These are phyloP conservation scores for Siphamia tubifer DNA, from an alignment of 2,113 vertebrate species.

Conservation along the genomic window DNA sequence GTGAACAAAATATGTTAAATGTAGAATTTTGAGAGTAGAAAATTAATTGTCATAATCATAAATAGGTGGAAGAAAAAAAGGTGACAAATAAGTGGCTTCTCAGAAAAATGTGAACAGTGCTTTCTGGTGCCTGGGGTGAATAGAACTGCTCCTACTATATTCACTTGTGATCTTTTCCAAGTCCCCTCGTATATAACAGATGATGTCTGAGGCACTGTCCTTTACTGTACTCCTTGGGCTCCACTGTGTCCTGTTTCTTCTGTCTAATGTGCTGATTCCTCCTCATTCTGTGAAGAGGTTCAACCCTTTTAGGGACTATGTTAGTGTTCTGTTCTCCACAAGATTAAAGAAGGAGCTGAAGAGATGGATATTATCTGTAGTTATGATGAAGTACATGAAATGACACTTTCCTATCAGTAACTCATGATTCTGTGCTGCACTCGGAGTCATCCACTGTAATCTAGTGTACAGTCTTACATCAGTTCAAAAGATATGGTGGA, in stretches of 20 bases:
- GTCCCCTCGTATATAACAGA: constrained; percentile 25
- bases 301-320: background rate
- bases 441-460: constrained; percentile 29
- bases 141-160: constrained; percentile 7
- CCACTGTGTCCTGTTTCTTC: constrained; percentile 16
- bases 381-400: constrained; percentile 36
- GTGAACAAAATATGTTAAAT: background rate
- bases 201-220: constrained; percentile 43
- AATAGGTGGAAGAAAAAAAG: background rate
- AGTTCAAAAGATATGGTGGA: background rate
- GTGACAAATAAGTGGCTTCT: constrained; percentile 27
- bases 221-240: constrained; percentile 33
- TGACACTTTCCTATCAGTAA: constrained; percentile 31
- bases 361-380: constrained; percentile 25
- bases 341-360: constrained; percentile 43
- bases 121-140: constrained; percentile 28
- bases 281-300: constrained; percentile 3
- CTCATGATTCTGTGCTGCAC: constrained; percentile 18
- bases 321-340: constrained; percentile 53
- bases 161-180: background rate
- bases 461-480: background rate
- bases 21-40: background rate
- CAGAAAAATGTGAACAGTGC: constrained; percentile 29
- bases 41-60: background rate
- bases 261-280: constrained; percentile 5